These are phyloP conservation scores for Ochropleura plecta DNA, from an alignment of 2,888 invertebrate species.

Conservation along the genomic window DNA sequence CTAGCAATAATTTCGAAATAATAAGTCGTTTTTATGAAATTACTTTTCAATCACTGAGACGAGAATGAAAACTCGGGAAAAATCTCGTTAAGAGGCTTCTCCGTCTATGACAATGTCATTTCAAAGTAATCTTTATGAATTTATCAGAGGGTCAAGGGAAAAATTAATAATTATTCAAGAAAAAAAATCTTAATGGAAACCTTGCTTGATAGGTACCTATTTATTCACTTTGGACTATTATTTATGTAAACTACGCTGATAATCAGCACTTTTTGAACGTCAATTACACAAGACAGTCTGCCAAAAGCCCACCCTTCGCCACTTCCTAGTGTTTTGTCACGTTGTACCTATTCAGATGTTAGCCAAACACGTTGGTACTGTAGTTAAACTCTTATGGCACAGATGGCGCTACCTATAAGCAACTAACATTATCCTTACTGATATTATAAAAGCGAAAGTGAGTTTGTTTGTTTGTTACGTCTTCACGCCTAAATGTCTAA, in stretches of 20 bases:
- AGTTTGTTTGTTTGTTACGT: no score
- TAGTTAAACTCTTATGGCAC: slow-evolving; percentile 15
- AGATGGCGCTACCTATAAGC: slow-evolving; percentile 34
- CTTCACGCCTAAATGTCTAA: no score
- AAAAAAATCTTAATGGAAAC: background rate
- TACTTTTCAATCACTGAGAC: slow-evolving; percentile 49
- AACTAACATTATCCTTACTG: no score
- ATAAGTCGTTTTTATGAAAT: slow-evolving; percentile 53
- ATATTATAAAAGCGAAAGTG: no score
- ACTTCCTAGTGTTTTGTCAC: no score
- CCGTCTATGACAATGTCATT: slow-evolving; percentile 43
- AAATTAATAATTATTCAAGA: slow-evolving; percentile 5
- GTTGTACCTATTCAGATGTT: background rate
- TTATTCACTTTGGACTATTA: background rate
- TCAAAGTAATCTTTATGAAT: slow-evolving; percentile 26
- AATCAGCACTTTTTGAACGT: no score
- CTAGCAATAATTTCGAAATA: slow-evolving; percentile 23
- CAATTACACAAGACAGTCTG: no score
- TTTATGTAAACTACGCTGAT: no score
- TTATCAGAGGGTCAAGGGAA: background rate
- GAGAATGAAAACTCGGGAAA: slow-evolving; percentile 44
- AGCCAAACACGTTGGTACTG: background rate
- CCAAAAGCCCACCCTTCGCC: no score
- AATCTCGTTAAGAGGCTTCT: slow-evolving; percentile 23
- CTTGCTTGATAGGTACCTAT: background rate